Base-by-base conservation (phyloP, 2,888 invertebrate species). In the Watsonalla binaria region DNA sequence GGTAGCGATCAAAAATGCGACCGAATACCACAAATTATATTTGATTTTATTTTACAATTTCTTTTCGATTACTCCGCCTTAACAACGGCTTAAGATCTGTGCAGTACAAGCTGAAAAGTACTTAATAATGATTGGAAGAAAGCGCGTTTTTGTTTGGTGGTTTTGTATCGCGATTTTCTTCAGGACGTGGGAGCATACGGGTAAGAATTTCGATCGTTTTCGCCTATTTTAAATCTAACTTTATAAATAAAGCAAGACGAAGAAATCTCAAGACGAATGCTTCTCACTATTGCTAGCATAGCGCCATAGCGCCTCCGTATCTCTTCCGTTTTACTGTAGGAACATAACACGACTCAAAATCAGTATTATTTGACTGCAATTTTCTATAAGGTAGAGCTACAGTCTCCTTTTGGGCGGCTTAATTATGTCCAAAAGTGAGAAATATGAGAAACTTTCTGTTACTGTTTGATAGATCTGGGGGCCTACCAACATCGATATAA, bases 31-130 rank as follows among this genome's bases (percentile, higher is more conserved):
- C 73, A 80, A 84, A 83, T 88, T 80, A 83, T 79, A 77, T 86
- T 85, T 85, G 86, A 88, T 89, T 87, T 87, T 86, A 84, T 86
- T 87, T 84, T 78, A 84, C 84, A 84, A 86, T 86, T 86, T 80
- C 80, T 83, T 86, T 84, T 76, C 79, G 73, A 84, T 85, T 70
- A 45, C 57, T 47, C 59, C 51, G 52, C 52, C 58, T 66, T 58
- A 55, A 60, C 47, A 77, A 62, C 54, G 63, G 52, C 60, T 57
- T 68, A 66, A 53, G 55, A 14, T 14, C 14, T 15, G 7, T 56
- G 9, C 6, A 9, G 2, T 15, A 2, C 13, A 6, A 9, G 0
- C 6, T 6, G 11, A 54, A 42, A 53, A 51, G 46, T 33, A 45
- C 9, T 51, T 34, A 61, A 57, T 11, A 7, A 7, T 7, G 5